phyloP scores from a whole-genome alignment of 2,113 vertebrate genomes.

The Ciconia stormi region DNA sequence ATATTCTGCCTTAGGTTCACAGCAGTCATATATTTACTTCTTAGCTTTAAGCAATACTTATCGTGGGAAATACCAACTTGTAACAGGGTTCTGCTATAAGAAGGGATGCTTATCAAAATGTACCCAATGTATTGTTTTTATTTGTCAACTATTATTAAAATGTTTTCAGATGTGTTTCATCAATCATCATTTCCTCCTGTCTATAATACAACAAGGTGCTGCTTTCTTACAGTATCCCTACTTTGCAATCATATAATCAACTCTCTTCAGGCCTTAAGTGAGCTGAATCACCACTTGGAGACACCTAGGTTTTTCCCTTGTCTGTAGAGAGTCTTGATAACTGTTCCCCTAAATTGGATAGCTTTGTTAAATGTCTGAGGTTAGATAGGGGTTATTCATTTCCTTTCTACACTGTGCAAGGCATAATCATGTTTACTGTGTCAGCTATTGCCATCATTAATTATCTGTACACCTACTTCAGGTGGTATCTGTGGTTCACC shows the following conservation, averaged over 20 bases:
- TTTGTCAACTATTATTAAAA: background rate
- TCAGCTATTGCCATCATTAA: background rate
- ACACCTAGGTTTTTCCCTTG: background rate
- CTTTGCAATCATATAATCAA: background rate
- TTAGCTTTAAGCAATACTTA: background rate
- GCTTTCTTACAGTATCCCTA: background rate
- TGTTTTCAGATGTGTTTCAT: background rate
- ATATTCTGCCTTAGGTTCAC: background rate
- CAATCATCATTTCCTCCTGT: background rate
- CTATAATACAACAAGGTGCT: background rate
- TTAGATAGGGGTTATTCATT: background rate
- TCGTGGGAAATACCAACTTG: background rate
- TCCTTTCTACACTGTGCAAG: background rate
- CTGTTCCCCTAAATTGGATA: background rate
- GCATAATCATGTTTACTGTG: background rate
- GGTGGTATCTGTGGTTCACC: background rate
- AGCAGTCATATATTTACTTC: background rate
- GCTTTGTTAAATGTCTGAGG: background rate
- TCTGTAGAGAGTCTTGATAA: background rate
- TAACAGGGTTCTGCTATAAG: background rate
- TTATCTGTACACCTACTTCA: background rate
- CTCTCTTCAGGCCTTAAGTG: background rate
- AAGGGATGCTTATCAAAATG: background rate
- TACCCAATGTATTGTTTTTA: background rate
- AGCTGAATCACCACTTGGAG: background rate